Evolutionary conservation across 2,888 invertebrate genomes (phyloP).

Genomic region (Phrixothrix hirtus): DNA sequence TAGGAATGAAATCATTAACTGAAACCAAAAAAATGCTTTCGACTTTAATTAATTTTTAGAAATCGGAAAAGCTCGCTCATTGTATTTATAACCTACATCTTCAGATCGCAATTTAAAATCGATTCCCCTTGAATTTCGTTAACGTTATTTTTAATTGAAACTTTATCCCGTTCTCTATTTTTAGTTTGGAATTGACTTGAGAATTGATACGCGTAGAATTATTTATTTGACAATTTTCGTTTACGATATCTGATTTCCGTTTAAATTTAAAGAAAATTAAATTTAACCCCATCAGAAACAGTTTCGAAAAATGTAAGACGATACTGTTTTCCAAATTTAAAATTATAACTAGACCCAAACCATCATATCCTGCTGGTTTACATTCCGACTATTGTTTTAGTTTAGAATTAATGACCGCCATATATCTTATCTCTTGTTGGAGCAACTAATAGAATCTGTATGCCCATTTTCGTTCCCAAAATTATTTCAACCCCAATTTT

Average conservation of each 20-base stretch:
- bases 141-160: not conserved
- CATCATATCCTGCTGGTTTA: conserved; percentile 28
- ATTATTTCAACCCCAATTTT: conserved; percentile 2
- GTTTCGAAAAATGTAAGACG: not conserved
- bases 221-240: no score
- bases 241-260: no score
- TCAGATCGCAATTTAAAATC: not conserved
- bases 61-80: no score
- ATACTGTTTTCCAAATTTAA: conserved; percentile 17
- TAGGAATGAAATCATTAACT: no score
- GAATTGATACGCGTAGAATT: no score
- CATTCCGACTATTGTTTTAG: conserved; percentile 34
- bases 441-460: conserved; percentile 7
- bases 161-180: not conserved
- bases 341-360: conserved; percentile 33
- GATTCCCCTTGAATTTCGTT: not conserved
- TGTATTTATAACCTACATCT: not conserved
- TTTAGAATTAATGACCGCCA: conserved; percentile 31
- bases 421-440: conserved; percentile 28
- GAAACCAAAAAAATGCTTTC: no score
- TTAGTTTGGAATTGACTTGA: not conserved
- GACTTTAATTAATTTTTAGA: no score
- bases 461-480: not conserved
- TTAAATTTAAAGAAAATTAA: no score
- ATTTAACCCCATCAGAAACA: no score